A percentile compares a stretch with the other conserved stretches of the same genome.
phyloP scores from a whole-genome alignment of 2,888 invertebrate genomes.

The Cyclophora albipunctata region DNA sequence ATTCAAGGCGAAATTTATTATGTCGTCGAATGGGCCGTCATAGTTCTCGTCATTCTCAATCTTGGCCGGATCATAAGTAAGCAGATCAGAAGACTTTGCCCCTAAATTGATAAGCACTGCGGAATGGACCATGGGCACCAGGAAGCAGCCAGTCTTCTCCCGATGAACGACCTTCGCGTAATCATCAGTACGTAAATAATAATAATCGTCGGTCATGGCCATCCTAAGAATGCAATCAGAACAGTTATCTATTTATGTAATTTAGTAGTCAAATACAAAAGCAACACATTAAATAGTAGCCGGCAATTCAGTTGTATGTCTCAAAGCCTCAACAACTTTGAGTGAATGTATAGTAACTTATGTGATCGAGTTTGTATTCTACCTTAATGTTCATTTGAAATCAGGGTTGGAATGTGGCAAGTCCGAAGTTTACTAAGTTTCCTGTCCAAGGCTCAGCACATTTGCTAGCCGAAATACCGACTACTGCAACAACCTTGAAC shows the following conservation, averaged over 20 bases:
- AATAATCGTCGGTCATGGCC: slow-evolving; percentile 90
- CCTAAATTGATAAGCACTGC: slow-evolving; percentile 87
- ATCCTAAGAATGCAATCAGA: slow-evolving; percentile 47
- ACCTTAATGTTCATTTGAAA: too few species aligned
- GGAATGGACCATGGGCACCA: slow-evolving; percentile 94
- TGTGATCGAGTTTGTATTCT: too few species aligned
- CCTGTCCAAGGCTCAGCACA: too few species aligned
- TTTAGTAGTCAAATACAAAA: too few species aligned
- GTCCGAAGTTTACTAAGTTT: too few species aligned
- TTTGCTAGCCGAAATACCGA: too few species aligned
- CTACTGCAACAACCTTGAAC: not conserved
- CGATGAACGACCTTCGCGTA: slow-evolving; percentile 87
- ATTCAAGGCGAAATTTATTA: slow-evolving; percentile 91
- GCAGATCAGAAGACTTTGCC: slow-evolving; percentile 66
- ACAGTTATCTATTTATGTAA: not conserved
- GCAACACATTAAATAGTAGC: too few species aligned
- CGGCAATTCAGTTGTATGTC: too few species aligned
- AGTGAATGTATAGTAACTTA: too few species aligned
- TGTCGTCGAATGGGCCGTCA: slow-evolving; percentile 90
- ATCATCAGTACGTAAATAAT: slow-evolving; percentile 87
- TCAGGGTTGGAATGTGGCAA: too few species aligned
- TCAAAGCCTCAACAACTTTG: too few species aligned
- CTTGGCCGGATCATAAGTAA: slow-evolving; percentile 84
- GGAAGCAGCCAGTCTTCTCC: slow-evolving; percentile 82
- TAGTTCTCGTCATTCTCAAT: slow-evolving; percentile 77